A percentile compares a stretch with the other conserved stretches of the same genome.
phyloP scores from a whole-genome alignment of 2,797 vertebrate species.

The Labeo calbasu region DNA sequence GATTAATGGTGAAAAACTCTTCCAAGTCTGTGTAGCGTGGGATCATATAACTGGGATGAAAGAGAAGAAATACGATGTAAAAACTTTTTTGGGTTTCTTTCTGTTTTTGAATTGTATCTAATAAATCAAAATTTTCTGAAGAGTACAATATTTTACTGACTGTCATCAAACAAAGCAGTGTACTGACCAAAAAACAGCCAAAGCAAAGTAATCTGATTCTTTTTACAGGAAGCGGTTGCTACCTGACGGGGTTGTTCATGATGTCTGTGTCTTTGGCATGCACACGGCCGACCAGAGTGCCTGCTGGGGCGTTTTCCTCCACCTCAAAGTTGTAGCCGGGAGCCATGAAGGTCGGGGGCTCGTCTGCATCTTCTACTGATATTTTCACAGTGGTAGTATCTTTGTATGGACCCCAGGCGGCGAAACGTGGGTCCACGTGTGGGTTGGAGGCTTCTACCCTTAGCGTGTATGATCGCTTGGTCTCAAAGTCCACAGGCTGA shows the following conservation, averaged over 20 bases:
- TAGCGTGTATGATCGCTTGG: slow-evolving; percentile 88
- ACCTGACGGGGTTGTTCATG: slow-evolving; percentile 93
- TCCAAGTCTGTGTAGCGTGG: slow-evolving; percentile 96
- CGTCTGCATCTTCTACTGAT: slow-evolving; percentile 91
- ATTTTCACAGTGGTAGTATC: slow-evolving; percentile 95
- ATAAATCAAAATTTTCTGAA: no score
- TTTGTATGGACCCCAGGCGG: slow-evolving; percentile 93
- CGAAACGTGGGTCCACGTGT: slow-evolving; percentile 88
- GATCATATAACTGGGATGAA: slow-evolving; percentile 87
- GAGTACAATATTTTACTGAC: no score
- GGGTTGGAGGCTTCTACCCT: slow-evolving; percentile 94
- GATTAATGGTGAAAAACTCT: slow-evolving; percentile 90
- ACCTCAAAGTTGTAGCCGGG: slow-evolving; percentile 90
- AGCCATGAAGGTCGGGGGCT: slow-evolving; percentile 89
- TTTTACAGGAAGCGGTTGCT: slow-evolving; percentile 21
- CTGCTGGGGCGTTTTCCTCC: slow-evolving; percentile 89
- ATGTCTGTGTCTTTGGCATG: slow-evolving; percentile 95
- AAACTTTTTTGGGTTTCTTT: not conserved
- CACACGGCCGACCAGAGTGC: slow-evolving; percentile 90
- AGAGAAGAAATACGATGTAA: not conserved
- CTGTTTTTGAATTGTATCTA: no score
- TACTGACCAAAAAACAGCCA: not conserved
- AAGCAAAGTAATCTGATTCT: not conserved
- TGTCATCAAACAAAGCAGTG: not conserved
- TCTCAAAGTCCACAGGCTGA: slow-evolving; percentile 94